These are phyloP conservation scores for Holothuria glaberrima DNA, from an alignment of 35 echinoderm and acorn worm species.

Conservation along the genomic window DNA sequence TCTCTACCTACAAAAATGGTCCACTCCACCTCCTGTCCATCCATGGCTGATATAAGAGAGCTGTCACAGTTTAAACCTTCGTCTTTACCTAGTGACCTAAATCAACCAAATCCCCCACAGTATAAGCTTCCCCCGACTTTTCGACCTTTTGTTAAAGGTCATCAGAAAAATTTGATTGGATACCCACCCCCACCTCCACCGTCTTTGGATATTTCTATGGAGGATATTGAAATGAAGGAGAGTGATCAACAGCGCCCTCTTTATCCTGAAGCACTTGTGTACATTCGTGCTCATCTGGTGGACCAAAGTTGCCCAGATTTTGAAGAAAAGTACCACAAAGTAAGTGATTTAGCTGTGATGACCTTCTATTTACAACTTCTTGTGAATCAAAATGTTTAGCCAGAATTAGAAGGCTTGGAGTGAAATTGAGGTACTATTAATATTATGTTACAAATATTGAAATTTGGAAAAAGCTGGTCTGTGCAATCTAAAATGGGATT, in stretches of 20 bases:
- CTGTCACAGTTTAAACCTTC: conserved; percentile 69
- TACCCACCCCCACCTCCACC: conserved; percentile 93
- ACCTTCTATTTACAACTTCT: too few species aligned
- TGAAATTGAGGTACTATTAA: too few species aligned
- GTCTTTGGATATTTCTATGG: conserved; percentile 71
- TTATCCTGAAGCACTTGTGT: conserved; percentile 71
- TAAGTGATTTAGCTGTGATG: too few species aligned
- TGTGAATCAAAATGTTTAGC: too few species aligned
- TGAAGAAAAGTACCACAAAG: conserved; percentile 81
- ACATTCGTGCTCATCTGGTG: conserved; percentile 82
- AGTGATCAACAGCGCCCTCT: neutral
- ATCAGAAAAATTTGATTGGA: neutral
- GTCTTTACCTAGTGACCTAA: conserved; percentile 74
- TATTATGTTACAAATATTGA: too few species aligned
- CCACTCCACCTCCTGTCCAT: conserved; percentile 92
- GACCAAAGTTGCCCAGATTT: conserved; percentile 81
- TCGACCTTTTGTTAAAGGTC: conserved; percentile 17
- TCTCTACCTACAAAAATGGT: conserved; percentile 59
- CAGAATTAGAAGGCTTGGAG: too few species aligned
- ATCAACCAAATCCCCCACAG: conserved; percentile 48
- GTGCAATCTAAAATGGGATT: too few species aligned
- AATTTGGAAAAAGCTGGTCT: too few species aligned
- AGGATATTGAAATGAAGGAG: conserved; percentile 51
- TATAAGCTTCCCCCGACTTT: conserved; percentile 51
- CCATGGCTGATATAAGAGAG: conserved; percentile 58